phyloP scores from a whole-genome alignment of 2,888 invertebrate genomes.

The Limnephilus rhombicus region DNA sequence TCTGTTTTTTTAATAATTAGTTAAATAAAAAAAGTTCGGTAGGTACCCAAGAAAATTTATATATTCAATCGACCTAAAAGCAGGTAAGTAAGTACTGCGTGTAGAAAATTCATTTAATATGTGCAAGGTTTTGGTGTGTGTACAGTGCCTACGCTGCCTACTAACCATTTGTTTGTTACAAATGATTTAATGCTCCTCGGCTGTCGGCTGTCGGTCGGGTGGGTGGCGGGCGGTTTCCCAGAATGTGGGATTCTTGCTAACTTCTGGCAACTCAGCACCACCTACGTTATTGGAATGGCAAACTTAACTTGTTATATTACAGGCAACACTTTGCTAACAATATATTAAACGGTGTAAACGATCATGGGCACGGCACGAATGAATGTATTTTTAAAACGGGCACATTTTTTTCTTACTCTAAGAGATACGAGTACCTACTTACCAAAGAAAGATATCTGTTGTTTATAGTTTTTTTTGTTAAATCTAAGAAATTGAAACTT shows the following conservation, averaged over 20 bases:
- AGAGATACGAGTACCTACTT: too few relatives aligned
- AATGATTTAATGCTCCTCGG: conserved; percentile 57
- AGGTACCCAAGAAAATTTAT: neutral
- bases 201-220: conserved; percentile 16
- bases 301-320: neutral
- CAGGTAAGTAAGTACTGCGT: neutral
- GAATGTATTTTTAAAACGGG: neutral
- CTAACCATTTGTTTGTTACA: conserved; percentile 37
- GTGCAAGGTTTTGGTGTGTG: neutral
- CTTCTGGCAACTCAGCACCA: neutral
- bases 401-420: too few relatives aligned
- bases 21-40: neutral
- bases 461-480: too few relatives aligned
- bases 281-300: neutral
- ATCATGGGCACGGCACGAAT: neutral
- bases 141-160: neutral
- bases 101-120: neutral
- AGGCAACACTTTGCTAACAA: neutral
- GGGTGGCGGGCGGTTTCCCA: conserved; percentile 52
- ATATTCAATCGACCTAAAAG: neutral
- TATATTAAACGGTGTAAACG: neutral
- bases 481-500: too few relatives aligned
- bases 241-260: conserved; percentile 55
- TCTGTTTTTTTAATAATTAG: neutral
- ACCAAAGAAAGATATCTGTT: too few relatives aligned